These are phyloP conservation scores for Malurus cyaneus DNA, from an alignment of 2,113 vertebrate species.

Conservation along the genomic window DNA sequence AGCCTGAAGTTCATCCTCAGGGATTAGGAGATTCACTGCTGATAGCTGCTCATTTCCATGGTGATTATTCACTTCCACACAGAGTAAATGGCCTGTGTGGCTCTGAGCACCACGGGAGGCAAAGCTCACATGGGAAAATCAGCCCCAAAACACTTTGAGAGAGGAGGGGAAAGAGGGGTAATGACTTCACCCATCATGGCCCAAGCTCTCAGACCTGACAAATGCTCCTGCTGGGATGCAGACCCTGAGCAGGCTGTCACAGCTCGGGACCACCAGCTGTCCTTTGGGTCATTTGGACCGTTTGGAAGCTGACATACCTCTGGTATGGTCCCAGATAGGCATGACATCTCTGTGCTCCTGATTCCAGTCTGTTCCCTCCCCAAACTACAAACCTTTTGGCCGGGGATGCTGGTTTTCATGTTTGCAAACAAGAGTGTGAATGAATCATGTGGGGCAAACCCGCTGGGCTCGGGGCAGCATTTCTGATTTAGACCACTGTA, in stretches of 20 bases:
- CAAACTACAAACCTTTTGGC: neutral
- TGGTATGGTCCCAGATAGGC: fast-evolving
- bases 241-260: neutral
- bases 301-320: neutral
- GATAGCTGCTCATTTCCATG: neutral
- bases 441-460: neutral
- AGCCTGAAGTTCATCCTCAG: neutral
- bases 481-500: neutral
- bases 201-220: neutral
- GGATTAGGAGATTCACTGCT: neutral
- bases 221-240: neutral
- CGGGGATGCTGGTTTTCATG: fast-evolving
- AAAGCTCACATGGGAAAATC: neutral
- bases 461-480: fast-evolving
- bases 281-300: neutral
- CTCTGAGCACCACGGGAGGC: neutral
- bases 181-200: neutral
- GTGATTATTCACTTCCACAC: neutral
- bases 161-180: neutral
- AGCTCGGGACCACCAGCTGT: neutral
- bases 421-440: neutral
- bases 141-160: neutral
- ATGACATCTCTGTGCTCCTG: neutral
- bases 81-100: neutral
- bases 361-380: neutral